Percentiles rank a stretch among this genome's conserved stretches.
These are phyloP conservation scores for Corythornis cristatus DNA, from an alignment of 2,113 vertebrate genomes.

Conservation along the genomic window DNA sequence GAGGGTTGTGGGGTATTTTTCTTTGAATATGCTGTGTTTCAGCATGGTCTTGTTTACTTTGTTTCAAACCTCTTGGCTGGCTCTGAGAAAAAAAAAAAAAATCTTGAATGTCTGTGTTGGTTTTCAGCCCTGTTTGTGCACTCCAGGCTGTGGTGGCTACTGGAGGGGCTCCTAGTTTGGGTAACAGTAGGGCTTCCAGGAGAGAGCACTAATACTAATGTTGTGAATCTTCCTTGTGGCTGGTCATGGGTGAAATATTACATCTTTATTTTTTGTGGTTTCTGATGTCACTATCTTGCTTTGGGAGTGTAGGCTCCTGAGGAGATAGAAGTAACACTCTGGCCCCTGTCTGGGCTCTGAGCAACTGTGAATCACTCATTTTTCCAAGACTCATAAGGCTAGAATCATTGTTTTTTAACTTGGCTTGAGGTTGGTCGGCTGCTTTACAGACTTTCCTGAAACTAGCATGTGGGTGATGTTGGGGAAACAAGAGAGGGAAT, in stretches of 20 bases:
- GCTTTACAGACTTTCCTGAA: background rate
- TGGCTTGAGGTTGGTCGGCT: background rate
- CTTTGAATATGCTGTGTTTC: background rate
- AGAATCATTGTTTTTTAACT: background rate
- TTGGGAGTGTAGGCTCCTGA: background rate
- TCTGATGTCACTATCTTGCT: background rate
- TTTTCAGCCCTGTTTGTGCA: background rate
- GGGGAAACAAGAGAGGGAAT: background rate
- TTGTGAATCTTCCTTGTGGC: background rate
- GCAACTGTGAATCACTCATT: background rate
- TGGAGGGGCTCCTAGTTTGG: background rate
- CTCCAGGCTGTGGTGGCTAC: background rate
- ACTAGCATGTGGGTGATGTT: fast-evolving
- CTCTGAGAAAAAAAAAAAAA: background rate
- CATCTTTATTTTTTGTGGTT: background rate
- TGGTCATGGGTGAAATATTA: background rate
- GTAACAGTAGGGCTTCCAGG: background rate
- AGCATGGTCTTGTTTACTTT: background rate
- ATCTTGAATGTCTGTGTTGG: background rate
- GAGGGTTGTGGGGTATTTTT: background rate
- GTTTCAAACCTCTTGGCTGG: background rate
- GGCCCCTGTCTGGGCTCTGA: background rate
- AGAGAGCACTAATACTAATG: background rate
- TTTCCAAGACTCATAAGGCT: background rate
- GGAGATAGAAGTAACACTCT: background rate